Conservation (phyloP, 2,888 invertebrate species). For the Kryphioiulus occultus region DNA sequence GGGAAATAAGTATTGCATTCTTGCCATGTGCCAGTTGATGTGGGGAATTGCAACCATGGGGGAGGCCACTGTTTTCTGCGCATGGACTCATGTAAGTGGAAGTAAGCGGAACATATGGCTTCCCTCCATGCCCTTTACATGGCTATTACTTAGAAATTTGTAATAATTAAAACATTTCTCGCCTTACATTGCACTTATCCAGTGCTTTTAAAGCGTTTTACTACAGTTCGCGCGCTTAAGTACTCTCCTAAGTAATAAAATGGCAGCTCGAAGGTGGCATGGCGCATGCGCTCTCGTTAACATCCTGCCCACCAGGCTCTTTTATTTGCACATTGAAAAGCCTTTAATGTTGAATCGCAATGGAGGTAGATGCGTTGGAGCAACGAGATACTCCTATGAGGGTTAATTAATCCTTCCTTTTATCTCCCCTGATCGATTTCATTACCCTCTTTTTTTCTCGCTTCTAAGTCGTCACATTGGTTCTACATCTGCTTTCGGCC, state of each 20-base stretch:
- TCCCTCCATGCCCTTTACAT: conserved; percentile 1
- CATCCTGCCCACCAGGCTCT: conserved; percentile 10
- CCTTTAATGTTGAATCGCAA: conserved; percentile 9
- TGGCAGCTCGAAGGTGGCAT: background rate
- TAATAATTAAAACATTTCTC: conserved; percentile 35
- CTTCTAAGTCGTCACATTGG: background rate
- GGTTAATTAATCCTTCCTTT: conserved; percentile 31
- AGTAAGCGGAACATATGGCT: conserved; percentile 12
- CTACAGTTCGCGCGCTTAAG: conserved; percentile 1
- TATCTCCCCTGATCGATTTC: conserved; percentile 35
- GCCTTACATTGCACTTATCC: conserved; percentile 31
- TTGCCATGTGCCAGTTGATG: background rate
- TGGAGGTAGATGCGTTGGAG: conserved; percentile 15
- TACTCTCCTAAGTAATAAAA: conserved; percentile 26
- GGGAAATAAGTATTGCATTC: background rate
- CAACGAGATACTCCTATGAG: conserved; percentile 30
- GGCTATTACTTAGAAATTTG: conserved; percentile 29
- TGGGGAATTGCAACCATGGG: background rate
- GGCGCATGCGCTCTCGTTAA: background rate
- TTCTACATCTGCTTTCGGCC: background rate
- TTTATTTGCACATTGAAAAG: conserved; percentile 35
- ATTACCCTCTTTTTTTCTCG: background rate
- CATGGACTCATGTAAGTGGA: background rate
- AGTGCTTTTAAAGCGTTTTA: conserved; percentile 35
- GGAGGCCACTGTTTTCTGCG: background rate